Base-by-base conservation (phyloP, 2,888 invertebrate species). In the Sesia apiformis region DNA sequence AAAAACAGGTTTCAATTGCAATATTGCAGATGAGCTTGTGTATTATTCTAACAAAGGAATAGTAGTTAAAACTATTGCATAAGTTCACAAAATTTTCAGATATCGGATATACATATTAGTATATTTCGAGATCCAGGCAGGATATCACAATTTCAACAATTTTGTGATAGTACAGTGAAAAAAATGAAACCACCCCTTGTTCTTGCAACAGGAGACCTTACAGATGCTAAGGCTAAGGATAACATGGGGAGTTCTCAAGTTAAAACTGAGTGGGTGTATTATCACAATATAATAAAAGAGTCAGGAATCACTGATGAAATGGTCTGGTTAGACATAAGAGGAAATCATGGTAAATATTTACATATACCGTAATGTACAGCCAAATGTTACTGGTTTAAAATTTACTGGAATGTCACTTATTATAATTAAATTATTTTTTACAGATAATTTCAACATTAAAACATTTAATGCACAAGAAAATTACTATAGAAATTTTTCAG, bases 51-150 rank as follows among this genome's bases (percentile, higher is more conserved):
- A 23, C 23, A 23, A 23, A 23, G 23, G 23, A 23, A 23, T 23
- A 23, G 23, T 23, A 23, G 23, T 23, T 23, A 1, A 1, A 23
- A 23, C 23, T 23, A 23, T 23, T 23, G 23, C 23, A 23, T 23
- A 23, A 23, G 23, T 23, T 23, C 23, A 23, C 23, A 23, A 23
- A 23, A 23, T 38, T 67, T 90, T 52, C 76, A 97, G 96, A 93
- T 97, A 68, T 94, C 96, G 57, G 97, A 97, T 81, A 91, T 97
- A 61, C 97, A 97, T 76, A 93, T 97, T 59, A 97, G 97, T 78
- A 93, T 94, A 79, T 96, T 95, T 76, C 91, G 93, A 69, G 96
- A 96, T 74, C 91, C 91, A 49, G 88, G 90, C 5, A 91, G 97
- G 72, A 93, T 94, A 70, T 91, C 92, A 41, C 94, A 97, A 67